A percentile compares a stretch with the other conserved stretches of the same genome.
phyloP scores from a whole-genome alignment of 2,888 invertebrate species.

The Mesorhabditis belari region DNA sequence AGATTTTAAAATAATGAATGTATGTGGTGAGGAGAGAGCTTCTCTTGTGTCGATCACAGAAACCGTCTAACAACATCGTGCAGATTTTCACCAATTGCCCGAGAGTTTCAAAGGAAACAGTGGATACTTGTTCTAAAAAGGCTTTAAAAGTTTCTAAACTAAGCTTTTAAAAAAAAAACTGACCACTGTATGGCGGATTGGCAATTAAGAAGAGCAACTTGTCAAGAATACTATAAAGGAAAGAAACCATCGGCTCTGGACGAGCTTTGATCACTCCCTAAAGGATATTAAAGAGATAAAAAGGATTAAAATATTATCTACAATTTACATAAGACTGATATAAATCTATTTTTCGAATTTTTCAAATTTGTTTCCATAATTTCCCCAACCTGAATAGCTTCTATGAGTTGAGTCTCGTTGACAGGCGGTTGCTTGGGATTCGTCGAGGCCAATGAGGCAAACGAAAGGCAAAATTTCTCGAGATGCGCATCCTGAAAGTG shows the following conservation, averaged over 20 bases:
- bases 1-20: slow-evolving; percentile 65
- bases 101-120: slow-evolving; percentile 79
- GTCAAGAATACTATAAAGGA: slow-evolving; percentile 74
- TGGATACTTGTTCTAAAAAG: slow-evolving; percentile 68
- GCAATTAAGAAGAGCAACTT: slow-evolving; percentile 73
- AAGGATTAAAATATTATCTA: slow-evolving; percentile 6
- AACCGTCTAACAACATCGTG: slow-evolving; percentile 67
- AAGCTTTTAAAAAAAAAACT: slow-evolving; percentile 3
- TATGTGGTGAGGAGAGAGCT: slow-evolving; percentile 77
- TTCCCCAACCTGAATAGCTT: slow-evolving; percentile 9
- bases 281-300: slow-evolving; percentile 20
- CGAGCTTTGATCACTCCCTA: slow-evolving; percentile 32
- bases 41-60: slow-evolving; percentile 71
- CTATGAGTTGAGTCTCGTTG: slow-evolving; percentile 13
- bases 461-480: slow-evolving; percentile 24
- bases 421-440: slow-evolving; percentile 19
- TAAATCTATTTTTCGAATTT: neutral
- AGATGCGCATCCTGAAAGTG: slow-evolving; percentile 23
- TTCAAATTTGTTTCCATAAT: neutral
- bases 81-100: slow-evolving; percentile 76
- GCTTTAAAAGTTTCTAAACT: slow-evolving; percentile 2
- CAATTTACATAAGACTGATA: neutral
- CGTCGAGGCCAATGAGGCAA: slow-evolving; percentile 20
- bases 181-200: slow-evolving; percentile 64
- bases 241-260: slow-evolving; percentile 72